A percentile compares a stretch with the other conserved stretches of the same genome.
These are phyloP conservation scores for Slavum lentiscoides DNA, from an alignment of 2,888 invertebrate genomes.

Conservation along the genomic window DNA sequence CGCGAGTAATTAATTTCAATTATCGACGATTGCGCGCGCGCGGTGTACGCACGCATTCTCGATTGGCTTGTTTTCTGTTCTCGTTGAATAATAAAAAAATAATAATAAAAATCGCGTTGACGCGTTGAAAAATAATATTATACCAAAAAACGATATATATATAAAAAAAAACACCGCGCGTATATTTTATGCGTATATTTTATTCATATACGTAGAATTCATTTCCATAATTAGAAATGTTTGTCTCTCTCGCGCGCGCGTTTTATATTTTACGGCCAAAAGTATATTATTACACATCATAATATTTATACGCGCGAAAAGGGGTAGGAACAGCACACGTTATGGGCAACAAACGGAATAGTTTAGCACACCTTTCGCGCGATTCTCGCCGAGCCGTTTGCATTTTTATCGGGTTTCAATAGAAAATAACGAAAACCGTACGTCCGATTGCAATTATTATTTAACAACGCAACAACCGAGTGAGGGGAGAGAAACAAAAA, in stretches of 20 bases:
- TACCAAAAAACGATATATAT: no score
- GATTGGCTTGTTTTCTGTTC: constrained; percentile 7
- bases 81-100: not conserved
- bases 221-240: constrained; percentile 20
- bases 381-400: not conserved
- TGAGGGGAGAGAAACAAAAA: no score
- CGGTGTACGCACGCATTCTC: no score
- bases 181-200: not conserved
- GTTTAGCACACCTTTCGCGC: not conserved
- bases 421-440: not conserved
- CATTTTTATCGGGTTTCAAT: not conserved
- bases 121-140: no score
- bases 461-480: no score
- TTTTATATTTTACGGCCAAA: constrained; percentile 2
- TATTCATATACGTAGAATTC: not conserved
- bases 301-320: no score
- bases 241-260: not conserved
- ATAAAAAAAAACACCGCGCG: no score
- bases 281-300: not conserved
- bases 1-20: constrained; percentile 3
- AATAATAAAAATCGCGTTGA: no score
- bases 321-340: not conserved
- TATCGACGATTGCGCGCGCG: not conserved
- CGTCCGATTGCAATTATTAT: no score
- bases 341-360: constrained; percentile 8